Conservation (phyloP, 2,797 vertebrate genomes). For the Esox lucius region DNA sequence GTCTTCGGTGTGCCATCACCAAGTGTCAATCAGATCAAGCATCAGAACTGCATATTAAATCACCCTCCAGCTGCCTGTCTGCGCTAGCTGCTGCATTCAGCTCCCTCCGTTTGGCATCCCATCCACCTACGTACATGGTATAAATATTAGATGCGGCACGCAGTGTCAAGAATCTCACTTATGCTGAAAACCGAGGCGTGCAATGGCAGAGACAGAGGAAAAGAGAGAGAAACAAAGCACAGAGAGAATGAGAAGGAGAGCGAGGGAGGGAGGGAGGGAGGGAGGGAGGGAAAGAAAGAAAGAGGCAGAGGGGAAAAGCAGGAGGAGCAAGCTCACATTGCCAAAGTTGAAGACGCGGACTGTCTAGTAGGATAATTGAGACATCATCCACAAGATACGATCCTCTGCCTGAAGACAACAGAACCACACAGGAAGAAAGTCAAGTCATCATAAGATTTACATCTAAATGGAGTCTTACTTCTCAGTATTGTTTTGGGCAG, state of each 20-base stretch:
- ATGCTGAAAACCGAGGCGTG: constrained; percentile 18
- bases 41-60: constrained; percentile 36
- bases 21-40: constrained; percentile 45
- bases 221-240: neutral
- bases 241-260: neutral
- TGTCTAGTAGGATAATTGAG: neutral
- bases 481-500: neutral
- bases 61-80: constrained; percentile 20
- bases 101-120: constrained; percentile 29
- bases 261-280: constrained; percentile 20
- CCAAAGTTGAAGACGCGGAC: constrained; percentile 6
- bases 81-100: constrained; percentile 6
- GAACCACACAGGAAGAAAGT: neutral
- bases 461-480: neutral
- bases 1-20: constrained; percentile 22
- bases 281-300: constrained; percentile 12
- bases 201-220: neutral
- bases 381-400: neutral
- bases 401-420: neutral
- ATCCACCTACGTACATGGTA: constrained; percentile 32
- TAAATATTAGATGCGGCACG: constrained; percentile 51
- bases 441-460: neutral
- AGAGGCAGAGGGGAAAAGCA: constrained; percentile 8
- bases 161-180: constrained; percentile 29
- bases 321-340: neutral